Base-by-base conservation (phyloP, 1,140 invertebrate genomes). In the Rhyacophila brunnea region DNA sequence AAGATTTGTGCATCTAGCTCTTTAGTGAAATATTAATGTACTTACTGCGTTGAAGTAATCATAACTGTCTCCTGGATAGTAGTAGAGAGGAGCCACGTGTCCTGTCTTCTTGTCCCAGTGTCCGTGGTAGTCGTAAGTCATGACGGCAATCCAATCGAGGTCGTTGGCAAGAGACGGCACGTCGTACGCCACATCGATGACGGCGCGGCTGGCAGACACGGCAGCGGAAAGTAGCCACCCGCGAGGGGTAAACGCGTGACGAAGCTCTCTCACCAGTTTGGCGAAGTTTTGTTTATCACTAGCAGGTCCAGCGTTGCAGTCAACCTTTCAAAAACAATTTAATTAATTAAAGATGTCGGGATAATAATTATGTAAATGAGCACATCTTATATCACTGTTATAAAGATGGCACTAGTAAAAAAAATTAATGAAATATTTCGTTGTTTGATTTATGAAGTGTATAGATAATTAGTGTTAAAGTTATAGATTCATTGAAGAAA, bases 121-220 rank as follows among this genome's bases (percentile, higher is more conserved):
- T 0, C 91, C 91, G 65, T 93, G 91, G 69, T 85, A 94, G 67
- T 94, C 92, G 65, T 94, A 94, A 0, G 89, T 85, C 85, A 93
- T 93, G 1, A 95, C 86, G 1, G 87, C 83, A 10, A 86, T 79
- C 89, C 92, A 95, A 69, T 95, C 92, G 0, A 94, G 75, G 60
- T 88, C 82, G 49, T 83, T 75, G 0, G 84, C 83, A 1, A 94
- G 60, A 0, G 83, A 71, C 0, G 85, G 82, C 0, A 92, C 85
- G 67, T 93, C 87, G 65, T 95, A 95, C 1, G 83, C 92, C 11
- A 82, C 80, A 68, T 92, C 87, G 1, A 94, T 89, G 0, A 94
- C 87, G 66, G 84, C 87, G 71, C 92, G 91, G 64, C 85, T 90
- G 0, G 92, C 89, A 0, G 92, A 90, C 0, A 94, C 92, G 6